Conservation (phyloP, 2,888 invertebrate species). For the Amphipyra tragopoginis region DNA sequence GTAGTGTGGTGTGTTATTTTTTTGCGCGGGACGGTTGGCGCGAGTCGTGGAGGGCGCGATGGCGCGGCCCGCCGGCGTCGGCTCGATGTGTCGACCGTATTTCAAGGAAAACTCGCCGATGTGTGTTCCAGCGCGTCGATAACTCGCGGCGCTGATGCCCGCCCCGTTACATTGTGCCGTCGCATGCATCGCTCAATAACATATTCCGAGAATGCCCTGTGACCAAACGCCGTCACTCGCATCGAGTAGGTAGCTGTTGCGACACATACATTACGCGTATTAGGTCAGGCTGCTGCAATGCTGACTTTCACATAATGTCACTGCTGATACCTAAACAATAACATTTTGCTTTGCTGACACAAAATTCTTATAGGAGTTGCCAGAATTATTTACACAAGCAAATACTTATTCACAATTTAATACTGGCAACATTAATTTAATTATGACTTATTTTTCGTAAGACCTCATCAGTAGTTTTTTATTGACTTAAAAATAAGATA, state of each 20-base stretch:
- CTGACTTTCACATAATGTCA: slow-evolving; percentile 75
- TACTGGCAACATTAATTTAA: slow-evolving; percentile 69
- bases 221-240: slow-evolving; percentile 56
- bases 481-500: slow-evolving; percentile 17
- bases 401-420: slow-evolving; percentile 33
- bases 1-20: slow-evolving; percentile 78
- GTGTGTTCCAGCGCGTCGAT: slow-evolving; percentile 74
- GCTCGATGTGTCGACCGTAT: slow-evolving; percentile 70
- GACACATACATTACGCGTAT: slow-evolving; percentile 67
- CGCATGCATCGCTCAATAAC: slow-evolving; percentile 65
- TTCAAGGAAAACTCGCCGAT: slow-evolving; percentile 85
- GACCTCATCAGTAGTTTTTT: slow-evolving; percentile 26
- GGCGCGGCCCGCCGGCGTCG: slow-evolving; percentile 75
- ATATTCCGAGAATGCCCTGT: slow-evolving; percentile 70
- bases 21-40: slow-evolving; percentile 87
- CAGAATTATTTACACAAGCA: slow-evolving; percentile 50
- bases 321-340: slow-evolving; percentile 60
- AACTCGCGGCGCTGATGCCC: slow-evolving; percentile 65
- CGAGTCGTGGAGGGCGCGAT: slow-evolving; percentile 77
- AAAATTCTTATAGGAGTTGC: slow-evolving; percentile 71
- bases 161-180: slow-evolving; percentile 66
- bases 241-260: slow-evolving; percentile 63
- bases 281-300: slow-evolving; percentile 73
- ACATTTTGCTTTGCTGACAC: slow-evolving; percentile 55
- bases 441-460: slow-evolving; percentile 21